Conservation (phyloP, 1,140 invertebrate species). For the Drosophila mojavensis region DNA sequence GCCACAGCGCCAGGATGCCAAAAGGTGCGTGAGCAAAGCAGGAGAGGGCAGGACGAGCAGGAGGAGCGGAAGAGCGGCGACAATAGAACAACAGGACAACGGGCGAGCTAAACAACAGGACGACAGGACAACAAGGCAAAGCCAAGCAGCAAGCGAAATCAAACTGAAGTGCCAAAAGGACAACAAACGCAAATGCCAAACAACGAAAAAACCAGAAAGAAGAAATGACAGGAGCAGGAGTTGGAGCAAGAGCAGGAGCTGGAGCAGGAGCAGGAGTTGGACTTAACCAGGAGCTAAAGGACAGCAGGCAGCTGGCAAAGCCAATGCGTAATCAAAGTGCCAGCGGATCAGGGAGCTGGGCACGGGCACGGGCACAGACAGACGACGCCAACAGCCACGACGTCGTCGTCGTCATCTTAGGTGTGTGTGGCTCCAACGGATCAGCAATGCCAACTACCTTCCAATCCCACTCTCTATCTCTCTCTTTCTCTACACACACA, state of each 20-base stretch:
- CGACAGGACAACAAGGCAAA: conserved; percentile 3
- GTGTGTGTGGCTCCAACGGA: conserved; percentile 61
- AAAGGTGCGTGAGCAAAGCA: conserved; percentile 59
- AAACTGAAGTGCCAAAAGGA: conserved; percentile 74
- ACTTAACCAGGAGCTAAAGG: conserved; percentile 31
- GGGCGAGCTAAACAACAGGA: conserved; percentile 23
- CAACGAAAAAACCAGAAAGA: conserved; percentile 24
- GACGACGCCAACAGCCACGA: conserved; percentile 69
- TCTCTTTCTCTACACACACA: neutral
- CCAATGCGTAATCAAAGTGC: conserved; percentile 79
- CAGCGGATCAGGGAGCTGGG: conserved; percentile 14
- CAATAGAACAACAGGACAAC: conserved; percentile 3
- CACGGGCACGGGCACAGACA: conserved; percentile 25
- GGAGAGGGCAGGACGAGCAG: neutral
- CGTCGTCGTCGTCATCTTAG: conserved; percentile 57
- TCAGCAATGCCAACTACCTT: conserved; percentile 40
- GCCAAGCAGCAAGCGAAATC: conserved; percentile 47
- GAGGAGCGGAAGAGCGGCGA: neutral
- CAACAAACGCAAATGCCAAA: conserved; percentile 64
- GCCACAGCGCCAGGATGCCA: conserved; percentile 8
- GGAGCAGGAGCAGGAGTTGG: conserved; percentile 14
- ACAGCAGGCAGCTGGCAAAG: conserved; percentile 44
- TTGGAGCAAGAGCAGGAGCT: too few species aligned
- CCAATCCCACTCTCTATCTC: neutral
- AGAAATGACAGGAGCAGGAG: neutral